Evolutionary conservation across 2,888 invertebrate species (phyloP).

Genomic region (Apodemia mormo): DNA sequence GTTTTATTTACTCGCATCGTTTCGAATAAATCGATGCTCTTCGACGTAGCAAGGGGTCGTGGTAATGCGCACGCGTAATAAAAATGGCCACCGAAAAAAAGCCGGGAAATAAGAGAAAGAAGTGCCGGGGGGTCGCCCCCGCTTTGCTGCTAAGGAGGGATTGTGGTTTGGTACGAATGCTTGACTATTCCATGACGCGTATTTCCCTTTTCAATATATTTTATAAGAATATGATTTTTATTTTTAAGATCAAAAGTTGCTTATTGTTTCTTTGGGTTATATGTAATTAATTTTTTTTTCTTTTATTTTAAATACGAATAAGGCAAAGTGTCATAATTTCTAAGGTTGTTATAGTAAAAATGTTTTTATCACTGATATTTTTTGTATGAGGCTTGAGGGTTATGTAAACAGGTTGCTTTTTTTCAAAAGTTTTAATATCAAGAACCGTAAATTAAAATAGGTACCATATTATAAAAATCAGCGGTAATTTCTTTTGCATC

Average conservation of each 20-base stretch:
- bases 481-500: no score
- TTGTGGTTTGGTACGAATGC: slow-evolving; percentile 25
- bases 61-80: slow-evolving; percentile 65
- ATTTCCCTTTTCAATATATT: slow-evolving; percentile 5
- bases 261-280: neutral
- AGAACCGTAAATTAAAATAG: no score
- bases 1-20: slow-evolving; percentile 59
- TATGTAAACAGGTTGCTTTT: no score
- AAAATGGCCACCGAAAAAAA: slow-evolving; percentile 78
- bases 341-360: no score
- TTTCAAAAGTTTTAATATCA: no score
- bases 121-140: slow-evolving; percentile 49
- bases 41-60: slow-evolving; percentile 40
- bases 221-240: slow-evolving; percentile 3
- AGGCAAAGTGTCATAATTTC: no score
- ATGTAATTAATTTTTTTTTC: neutral
- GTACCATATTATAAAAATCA: no score
- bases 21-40: slow-evolving; percentile 70
- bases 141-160: slow-evolving; percentile 51
- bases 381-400: no score
- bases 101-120: slow-evolving; percentile 78
- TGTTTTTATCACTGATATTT: no score
- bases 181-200: slow-evolving; percentile 2
- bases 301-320: no score
- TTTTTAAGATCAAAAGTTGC: neutral